A percentile compares a stretch with the other conserved stretches of the same genome.
phyloP scores from a whole-genome alignment of 1,140 invertebrate species.

The Diabrotica undecimpunctata region DNA sequence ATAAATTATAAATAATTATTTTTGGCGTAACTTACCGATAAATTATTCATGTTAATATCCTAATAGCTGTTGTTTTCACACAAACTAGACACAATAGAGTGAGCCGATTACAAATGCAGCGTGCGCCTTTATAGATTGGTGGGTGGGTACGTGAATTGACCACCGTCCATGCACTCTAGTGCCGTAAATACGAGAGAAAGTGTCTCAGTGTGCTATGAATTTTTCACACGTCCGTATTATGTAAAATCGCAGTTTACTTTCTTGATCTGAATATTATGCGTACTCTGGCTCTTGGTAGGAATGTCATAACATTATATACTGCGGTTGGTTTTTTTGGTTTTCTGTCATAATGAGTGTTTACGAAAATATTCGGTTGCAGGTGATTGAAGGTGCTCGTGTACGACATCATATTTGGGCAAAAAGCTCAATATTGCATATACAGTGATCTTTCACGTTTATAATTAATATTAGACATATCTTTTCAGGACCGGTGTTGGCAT shows the following conservation, averaged over 20 bases:
- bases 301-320: neutral
- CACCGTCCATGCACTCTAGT: constrained; percentile 4
- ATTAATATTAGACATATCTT: too few relatives aligned
- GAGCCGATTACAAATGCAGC: constrained; percentile 2
- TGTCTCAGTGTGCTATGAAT: constrained; percentile 15
- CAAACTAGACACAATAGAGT: neutral
- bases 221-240: constrained; percentile 17
- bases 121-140: constrained; percentile 10
- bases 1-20: too few relatives aligned
- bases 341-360: neutral
- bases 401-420: too few relatives aligned
- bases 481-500: too few relatives aligned
- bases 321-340: neutral
- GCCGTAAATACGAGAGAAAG: constrained; percentile 14
- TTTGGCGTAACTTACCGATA: constrained; percentile 3
- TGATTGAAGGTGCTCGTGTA: too few relatives aligned
- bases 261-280: neutral
- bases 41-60: constrained; percentile 15
- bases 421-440: too few relatives aligned
- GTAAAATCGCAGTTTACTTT: constrained; percentile 10
- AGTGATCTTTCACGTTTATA: too few relatives aligned
- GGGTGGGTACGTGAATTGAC: constrained; percentile 5
- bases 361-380: neutral
- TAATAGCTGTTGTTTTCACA: neutral
- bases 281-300: neutral